Percentiles rank a stretch among this genome's conserved stretches.
phyloP scores from a whole-genome alignment of 2,888 invertebrate genomes.

The Tipula confusa region DNA sequence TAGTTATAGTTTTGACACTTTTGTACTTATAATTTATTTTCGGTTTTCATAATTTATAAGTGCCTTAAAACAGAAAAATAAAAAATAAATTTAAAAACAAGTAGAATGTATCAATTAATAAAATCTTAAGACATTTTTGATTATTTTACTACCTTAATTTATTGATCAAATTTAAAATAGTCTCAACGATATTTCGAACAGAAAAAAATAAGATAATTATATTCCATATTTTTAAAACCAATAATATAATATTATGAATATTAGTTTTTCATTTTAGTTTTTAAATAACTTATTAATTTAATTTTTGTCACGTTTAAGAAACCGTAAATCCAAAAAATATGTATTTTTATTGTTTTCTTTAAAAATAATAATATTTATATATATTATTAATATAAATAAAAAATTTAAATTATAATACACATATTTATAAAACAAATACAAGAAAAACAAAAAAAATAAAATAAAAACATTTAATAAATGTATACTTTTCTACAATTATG shows the following conservation, averaged over 20 bases:
- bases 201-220: background rate
- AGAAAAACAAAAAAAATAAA: background rate
- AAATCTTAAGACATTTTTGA: background rate
- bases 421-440: background rate
- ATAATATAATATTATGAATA: background rate
- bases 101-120: slow-evolving; percentile 9
- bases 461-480: background rate
- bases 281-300: background rate
- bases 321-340: background rate
- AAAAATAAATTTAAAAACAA: background rate
- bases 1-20: background rate
- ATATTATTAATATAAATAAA: background rate
- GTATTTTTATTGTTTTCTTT: too few species aligned
- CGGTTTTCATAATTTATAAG: slow-evolving; percentile 12
- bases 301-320: background rate
- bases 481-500: slow-evolving; percentile 21
- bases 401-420: background rate
- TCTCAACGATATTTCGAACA: background rate
- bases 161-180: background rate
- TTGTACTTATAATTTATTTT: slow-evolving; percentile 16
- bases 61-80: background rate
- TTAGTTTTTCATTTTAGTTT: background rate
- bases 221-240: background rate
- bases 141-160: background rate
- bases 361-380: background rate